Evolutionary conservation across 2,888 invertebrate species (phyloP).

Genomic region (Vesta saturnalis): DNA sequence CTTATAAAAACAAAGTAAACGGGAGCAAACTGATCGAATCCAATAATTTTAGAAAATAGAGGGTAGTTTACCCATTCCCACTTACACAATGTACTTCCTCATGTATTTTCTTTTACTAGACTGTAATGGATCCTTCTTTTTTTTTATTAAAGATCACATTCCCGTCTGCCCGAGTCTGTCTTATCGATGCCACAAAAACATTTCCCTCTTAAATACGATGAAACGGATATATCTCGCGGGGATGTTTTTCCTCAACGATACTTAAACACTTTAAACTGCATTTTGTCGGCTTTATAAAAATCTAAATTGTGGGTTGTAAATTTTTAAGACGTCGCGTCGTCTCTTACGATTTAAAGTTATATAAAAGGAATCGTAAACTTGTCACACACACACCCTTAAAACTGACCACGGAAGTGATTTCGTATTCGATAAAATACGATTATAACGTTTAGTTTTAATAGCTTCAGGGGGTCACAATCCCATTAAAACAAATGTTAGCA

Average conservation of each 20-base stretch:
- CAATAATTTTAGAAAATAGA: conserved; percentile 36
- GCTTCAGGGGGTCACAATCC: conserved; percentile 6
- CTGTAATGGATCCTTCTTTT: conserved; percentile 39
- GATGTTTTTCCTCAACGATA: conserved; percentile 17
- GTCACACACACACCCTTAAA: background rate
- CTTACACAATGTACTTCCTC: conserved; percentile 31
- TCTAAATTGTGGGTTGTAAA: background rate
- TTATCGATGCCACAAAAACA: conserved; percentile 38
- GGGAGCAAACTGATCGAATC: background rate
- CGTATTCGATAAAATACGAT: background rate
- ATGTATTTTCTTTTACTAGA: conserved; percentile 26
- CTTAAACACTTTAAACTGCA: conserved; percentile 3
- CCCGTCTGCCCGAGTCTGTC: conserved; percentile 31
- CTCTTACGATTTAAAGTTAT: background rate
- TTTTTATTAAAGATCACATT: conserved; percentile 40
- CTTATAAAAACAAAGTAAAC: conserved; percentile 17
- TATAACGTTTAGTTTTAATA: conserved; percentile 13
- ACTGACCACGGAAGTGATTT: conserved; percentile 3
- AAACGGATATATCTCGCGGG: conserved; percentile 25
- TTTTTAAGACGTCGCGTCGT: background rate
- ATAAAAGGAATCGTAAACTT: background rate
- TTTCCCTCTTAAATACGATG: conserved; percentile 23
- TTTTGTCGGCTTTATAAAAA: conserved; percentile 4
- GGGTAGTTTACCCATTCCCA: conserved; percentile 21
- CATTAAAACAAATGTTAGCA: conserved; percentile 12